phyloP scores from a whole-genome alignment of 2,797 vertebrate genomes.

The Oreochromis grahami region DNA sequence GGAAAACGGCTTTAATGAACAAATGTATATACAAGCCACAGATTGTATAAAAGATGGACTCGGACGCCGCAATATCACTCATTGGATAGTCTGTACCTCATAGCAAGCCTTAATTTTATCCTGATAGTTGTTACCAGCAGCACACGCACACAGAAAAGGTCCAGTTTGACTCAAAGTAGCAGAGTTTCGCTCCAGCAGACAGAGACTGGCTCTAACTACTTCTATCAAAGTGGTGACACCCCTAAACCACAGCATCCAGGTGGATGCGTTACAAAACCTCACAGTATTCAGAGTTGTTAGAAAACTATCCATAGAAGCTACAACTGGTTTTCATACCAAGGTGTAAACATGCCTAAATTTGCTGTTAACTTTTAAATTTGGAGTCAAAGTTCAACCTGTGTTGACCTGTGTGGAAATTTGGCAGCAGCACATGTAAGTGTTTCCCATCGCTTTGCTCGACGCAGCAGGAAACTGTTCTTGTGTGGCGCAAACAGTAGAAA shows the following conservation, averaged over 20 bases:
- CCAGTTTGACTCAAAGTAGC: neutral
- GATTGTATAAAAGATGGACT: neutral
- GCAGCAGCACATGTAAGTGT: neutral
- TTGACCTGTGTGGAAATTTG: neutral
- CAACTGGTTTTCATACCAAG: neutral
- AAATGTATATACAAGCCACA: neutral
- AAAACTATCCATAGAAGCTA: neutral
- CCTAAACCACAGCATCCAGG: neutral
- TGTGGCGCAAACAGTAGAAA: neutral
- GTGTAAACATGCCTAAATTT: neutral
- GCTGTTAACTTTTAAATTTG: neutral
- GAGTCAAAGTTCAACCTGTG: neutral
- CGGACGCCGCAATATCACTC: rapidly evolving
- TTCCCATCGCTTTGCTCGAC: neutral
- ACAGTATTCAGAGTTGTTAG: neutral
- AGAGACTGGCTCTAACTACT: neutral
- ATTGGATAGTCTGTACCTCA: too few species aligned
- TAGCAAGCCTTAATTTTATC: neutral
- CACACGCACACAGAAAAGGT: neutral
- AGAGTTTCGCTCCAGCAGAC: neutral
- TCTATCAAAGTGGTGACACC: neutral
- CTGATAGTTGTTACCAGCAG: neutral
- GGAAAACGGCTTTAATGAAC: neutral
- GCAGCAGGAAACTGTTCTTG: neutral
- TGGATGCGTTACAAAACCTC: neutral